Conservation (phyloP, 1,140 invertebrate species). For the Drosophila malerkotliana region DNA sequence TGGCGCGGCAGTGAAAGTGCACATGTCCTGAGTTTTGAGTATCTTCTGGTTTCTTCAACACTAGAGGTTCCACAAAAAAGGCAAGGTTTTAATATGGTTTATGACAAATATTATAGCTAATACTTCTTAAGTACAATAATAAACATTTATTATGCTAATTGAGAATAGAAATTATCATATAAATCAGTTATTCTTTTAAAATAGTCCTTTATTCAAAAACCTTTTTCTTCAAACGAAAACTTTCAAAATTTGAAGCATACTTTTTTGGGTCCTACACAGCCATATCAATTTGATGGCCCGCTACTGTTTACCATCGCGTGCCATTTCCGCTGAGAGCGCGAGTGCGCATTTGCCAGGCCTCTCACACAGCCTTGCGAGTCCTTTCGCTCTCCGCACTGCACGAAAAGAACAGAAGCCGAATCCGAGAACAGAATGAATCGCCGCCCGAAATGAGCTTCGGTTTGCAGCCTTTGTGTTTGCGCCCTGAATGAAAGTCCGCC, state of each 20-base stretch:
- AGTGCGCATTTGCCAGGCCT: constrained; percentile 73
- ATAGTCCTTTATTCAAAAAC: no score
- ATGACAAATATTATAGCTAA: no score
- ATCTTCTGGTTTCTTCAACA: constrained; percentile 37
- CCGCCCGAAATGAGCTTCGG: constrained; percentile 26
- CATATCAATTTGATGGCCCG: not conserved
- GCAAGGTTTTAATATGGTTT: not conserved
- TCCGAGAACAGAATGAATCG: constrained; percentile 33
- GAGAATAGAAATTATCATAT: no score
- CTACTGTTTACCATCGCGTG: constrained; percentile 44
- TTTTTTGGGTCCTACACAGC: not conserved
- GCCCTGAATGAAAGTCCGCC: constrained; percentile 78
- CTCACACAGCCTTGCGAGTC: constrained; percentile 36
- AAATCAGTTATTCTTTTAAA: no score
- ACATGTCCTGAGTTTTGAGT: constrained; percentile 67
- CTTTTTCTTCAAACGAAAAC: not conserved
- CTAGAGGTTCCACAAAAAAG: constrained; percentile 14
- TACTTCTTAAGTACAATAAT: no score
- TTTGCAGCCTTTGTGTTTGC: constrained; percentile 57
- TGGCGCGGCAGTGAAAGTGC: constrained; percentile 73
- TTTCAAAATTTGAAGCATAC: not conserved
- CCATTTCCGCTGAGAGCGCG: constrained; percentile 53
- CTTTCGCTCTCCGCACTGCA: constrained; percentile 44
- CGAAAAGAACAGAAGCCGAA: constrained; percentile 32
- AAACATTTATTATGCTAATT: no score